These are phyloP conservation scores for Antheraea yamamai DNA, from an alignment of 2,888 invertebrate genomes.

Conservation along the genomic window DNA sequence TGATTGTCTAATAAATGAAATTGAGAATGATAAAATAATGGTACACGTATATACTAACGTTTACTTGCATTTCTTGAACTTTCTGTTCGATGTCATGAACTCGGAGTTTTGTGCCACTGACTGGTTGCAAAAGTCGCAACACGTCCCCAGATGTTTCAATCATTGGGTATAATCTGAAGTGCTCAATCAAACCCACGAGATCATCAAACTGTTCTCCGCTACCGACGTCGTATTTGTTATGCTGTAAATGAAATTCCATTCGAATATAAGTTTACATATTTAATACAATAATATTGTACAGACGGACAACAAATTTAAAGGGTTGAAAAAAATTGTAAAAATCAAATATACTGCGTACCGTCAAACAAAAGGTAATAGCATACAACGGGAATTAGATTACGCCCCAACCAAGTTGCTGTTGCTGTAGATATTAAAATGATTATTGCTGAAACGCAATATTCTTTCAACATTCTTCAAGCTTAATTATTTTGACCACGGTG, in stretches of 20 bases:
- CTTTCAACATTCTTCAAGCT: too few species aligned
- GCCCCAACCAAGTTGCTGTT: neutral
- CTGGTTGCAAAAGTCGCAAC: constrained; percentile 95
- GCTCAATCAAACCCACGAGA: constrained; percentile 95
- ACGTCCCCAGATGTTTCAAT: constrained; percentile 98
- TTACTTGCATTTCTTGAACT: constrained; percentile 56
- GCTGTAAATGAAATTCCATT: constrained; percentile 63
- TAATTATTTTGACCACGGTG: too few species aligned
- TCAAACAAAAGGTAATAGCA: neutral
- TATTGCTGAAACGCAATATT: too few species aligned
- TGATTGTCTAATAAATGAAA: neutral
- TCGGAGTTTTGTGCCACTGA: constrained; percentile 91
- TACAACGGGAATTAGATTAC: neutral
- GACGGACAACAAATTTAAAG: neutral
- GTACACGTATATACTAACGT: neutral
- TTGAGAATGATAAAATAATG: too few species aligned
- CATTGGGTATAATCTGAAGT: constrained; percentile 98
- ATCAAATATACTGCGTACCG: neutral
- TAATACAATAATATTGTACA: neutral
- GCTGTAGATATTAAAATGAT: too few species aligned
- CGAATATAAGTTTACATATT: neutral
- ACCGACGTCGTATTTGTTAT: constrained; percentile 97
- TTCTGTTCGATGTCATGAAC: constrained; percentile 79
- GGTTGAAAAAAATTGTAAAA: neutral
- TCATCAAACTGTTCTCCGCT: constrained; percentile 97